These are phyloP conservation scores for Engystomops pustulosus DNA, from an alignment of 2,113 vertebrate genomes.

Conservation along the genomic window DNA sequence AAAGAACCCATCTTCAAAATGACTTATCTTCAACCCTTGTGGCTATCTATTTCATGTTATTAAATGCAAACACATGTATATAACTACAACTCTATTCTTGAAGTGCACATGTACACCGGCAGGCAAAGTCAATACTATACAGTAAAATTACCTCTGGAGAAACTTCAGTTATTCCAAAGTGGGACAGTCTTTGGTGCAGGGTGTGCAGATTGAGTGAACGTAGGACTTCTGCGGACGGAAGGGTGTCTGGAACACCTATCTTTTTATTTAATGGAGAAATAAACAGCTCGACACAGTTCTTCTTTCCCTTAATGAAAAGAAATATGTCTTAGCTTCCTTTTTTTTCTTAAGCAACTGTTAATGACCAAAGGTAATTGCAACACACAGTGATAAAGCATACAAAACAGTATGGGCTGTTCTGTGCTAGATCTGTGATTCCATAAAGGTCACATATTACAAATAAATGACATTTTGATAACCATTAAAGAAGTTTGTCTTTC, in stretches of 20 bases:
- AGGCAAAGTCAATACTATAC: not conserved
- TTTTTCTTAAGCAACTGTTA: conserved; percentile 7
- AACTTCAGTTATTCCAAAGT: conserved; percentile 89
- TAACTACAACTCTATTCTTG: not conserved
- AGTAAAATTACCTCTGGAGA: conserved; percentile 83
- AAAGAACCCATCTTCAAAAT: no score
- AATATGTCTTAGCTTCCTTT: conserved; percentile 37
- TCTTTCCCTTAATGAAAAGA: conserved; percentile 78
- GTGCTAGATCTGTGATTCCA: no score
- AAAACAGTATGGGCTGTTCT: not conserved
- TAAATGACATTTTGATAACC: not conserved
- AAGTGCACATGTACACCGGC: not conserved
- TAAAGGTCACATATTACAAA: not conserved
- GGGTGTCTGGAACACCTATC: conserved; percentile 75
- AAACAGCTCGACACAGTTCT: conserved; percentile 91
- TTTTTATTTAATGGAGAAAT: conserved; percentile 82
- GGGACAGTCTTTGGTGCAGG: conserved; percentile 85
- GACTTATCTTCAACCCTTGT: not conserved
- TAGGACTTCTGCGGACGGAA: conserved; percentile 88
- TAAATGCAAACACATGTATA: not conserved
- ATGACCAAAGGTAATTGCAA: not conserved
- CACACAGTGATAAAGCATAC: not conserved
- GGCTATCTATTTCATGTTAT: not conserved
- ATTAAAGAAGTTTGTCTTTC: not conserved
- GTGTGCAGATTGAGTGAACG: conserved; percentile 87